Evolutionary conservation across 1,140 invertebrate genomes (phyloP), one percentile per base, ranked within the genome.

Genomic region (Dendroctonus valens): DNA sequence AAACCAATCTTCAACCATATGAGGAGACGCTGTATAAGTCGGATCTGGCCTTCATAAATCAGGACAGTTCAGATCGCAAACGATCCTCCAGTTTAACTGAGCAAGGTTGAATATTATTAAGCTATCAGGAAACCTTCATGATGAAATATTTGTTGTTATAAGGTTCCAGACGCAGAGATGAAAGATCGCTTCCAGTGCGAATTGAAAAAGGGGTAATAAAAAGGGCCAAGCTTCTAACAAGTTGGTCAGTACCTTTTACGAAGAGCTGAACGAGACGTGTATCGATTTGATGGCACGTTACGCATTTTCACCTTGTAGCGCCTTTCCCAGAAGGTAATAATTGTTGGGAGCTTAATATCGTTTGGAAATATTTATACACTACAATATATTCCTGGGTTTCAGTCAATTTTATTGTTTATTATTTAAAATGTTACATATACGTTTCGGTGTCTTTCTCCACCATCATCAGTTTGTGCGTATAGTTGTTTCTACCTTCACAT

Each of bases 241-340:
- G 66, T 81, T 79, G n/a, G 73, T 89, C 38, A 83, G 88, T 73
- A 87, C 83, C 67, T 96, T 96, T 80, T 93, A 97, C 80, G 84
- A 89, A 65, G 95, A 98, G 78, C 84, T 98, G 49, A 94, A 92
- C 0, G 95, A 97, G 84, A 97, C 94, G 44, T 96, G 93, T 78
- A 88, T 95, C 50, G 95, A 98, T 82, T 85, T 97, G 63, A 89
- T 97, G 85, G 87, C 91, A 5, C 83, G 94, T 59, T 96, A 97
- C 79, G 90, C 93, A 5, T 95, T 91, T 83, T 91, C 91, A n/a
- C 91, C 89, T 42, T 93, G 89, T 79, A 89, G 91, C 62, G 90
- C 92, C 41, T 79, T 93, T 70, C 92, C 94, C 41, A 90, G 89
- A 75, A 87, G 92, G 90, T 93, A 4, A 46, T 46, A 46, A 46